Conservation (phyloP, 30 jellyfish, hydroid and myxozoan genomes). For the Chrysaora quinquecirrha region DNA sequence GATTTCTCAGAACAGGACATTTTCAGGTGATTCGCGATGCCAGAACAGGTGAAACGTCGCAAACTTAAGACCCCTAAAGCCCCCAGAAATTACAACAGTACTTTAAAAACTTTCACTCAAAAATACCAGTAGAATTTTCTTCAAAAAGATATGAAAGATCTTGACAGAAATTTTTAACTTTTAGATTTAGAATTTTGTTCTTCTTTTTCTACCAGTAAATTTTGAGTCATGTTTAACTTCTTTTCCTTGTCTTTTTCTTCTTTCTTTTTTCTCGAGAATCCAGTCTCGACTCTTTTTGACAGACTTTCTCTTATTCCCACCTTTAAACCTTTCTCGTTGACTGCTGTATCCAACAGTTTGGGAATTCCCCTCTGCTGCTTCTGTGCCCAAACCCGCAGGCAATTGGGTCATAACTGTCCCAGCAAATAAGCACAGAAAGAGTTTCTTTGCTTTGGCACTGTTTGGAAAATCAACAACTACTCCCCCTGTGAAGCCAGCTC, state of each 20-base stretch:
- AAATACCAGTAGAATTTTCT: too few relatives aligned
- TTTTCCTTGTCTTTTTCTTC: slow-evolving; percentile 86
- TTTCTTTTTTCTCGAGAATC: slow-evolving; percentile 87
- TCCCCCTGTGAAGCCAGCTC: slow-evolving; percentile 99
- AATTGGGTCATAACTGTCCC: slow-evolving; percentile 64
- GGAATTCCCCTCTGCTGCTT: slow-evolving; percentile 33
- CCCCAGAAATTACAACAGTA: too few relatives aligned
- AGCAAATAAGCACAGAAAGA: slow-evolving; percentile 92
- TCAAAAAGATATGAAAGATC: too few relatives aligned
- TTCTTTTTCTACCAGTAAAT: slow-evolving; percentile 84
- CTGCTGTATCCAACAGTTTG: slow-evolving; percentile 36
- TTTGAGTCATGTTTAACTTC: slow-evolving; percentile 87
- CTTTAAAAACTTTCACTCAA: too few relatives aligned
- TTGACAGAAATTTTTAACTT: too few relatives aligned
- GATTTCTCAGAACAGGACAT: too few relatives aligned
- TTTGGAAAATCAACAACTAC: slow-evolving; percentile 98
- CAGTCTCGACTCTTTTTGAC: slow-evolving; percentile 85
- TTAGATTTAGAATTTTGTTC: slow-evolving; percentile 58
- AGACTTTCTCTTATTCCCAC: slow-evolving; percentile 41
- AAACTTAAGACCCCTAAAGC: too few relatives aligned
- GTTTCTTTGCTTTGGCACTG: slow-evolving; percentile 94
- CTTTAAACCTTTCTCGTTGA: slow-evolving; percentile 18
- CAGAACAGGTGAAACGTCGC: too few relatives aligned
- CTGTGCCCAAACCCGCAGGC: slow-evolving; percentile 77
- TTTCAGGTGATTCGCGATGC: too few relatives aligned